Evolutionary conservation across 1,140 invertebrate genomes (phyloP).

Genomic region (Teleogryllus occipitalis): DNA sequence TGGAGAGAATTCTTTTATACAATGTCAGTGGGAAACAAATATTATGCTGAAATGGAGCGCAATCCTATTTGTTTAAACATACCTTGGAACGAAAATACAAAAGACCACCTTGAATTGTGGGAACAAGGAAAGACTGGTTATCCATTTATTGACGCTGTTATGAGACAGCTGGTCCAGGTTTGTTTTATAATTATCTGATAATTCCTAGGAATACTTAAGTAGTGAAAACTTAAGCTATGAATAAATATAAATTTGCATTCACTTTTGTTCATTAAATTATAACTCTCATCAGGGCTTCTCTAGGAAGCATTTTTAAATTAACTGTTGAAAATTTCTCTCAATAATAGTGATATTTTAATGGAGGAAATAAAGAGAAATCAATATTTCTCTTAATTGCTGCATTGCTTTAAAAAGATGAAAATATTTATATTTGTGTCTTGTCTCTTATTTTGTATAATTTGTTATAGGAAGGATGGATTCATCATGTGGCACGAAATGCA

Average conservation of each 20-base stretch:
- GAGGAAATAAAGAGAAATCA: too few species aligned
- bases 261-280: too few species aligned
- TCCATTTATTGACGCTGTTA: constrained; percentile 90
- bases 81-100: constrained; percentile 52
- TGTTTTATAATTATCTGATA: neutral
- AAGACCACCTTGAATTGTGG: constrained; percentile 48
- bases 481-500: constrained; percentile 78
- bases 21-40: constrained; percentile 56
- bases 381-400: too few species aligned
- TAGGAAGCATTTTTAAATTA: too few species aligned
- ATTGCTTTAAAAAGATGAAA: too few species aligned
- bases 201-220: neutral
- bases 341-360: too few species aligned
- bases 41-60: constrained; percentile 57
- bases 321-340: too few species aligned
- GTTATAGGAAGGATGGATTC: constrained; percentile 79
- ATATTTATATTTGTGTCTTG: too few species aligned
- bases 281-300: too few species aligned
- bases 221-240: too few species aligned
- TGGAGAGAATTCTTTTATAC: constrained; percentile 75
- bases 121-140: constrained; percentile 76
- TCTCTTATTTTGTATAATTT: too few species aligned
- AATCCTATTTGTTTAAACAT: constrained; percentile 68
- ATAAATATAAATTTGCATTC: too few species aligned
- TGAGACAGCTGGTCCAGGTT: constrained; percentile 63